Evolutionary conservation across 2,113 vertebrate species (phyloP), one percentile per base, ranked within the genome.

Genomic region (Sapajus apella): DNA sequence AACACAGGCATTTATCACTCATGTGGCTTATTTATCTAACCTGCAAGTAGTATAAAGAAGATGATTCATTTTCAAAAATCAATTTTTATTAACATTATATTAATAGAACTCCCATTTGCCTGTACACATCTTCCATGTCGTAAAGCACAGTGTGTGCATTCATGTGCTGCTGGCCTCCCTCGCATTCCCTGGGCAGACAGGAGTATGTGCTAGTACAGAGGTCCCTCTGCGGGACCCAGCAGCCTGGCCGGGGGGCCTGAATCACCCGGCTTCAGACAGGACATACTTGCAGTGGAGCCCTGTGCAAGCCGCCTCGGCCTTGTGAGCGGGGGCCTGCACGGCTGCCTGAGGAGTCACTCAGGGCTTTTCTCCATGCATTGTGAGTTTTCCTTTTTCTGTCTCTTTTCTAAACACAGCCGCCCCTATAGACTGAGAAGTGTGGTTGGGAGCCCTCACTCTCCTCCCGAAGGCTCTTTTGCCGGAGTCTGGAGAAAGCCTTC

Each of bases 61-160:
- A 97, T 98, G 97, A 95, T 96, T 98, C 97, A 95, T 96, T 97
- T 94, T 95, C 97, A 97, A 94, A 98, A 98, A 97, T 97, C 91
- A 93, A 88, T 89, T 98, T 98, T 98, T 93, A 97, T 93, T 97
- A 96, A 95, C 76, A 97, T 95, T 45, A 61, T 97, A 93, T 94
- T 97, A 75, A 58, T 97, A 97, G 97, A 97, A 98, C 86, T 97
- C 95, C 73, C 81, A 72, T 85, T 93, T 87, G 86, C 86, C 68
- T 94, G 81, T 83, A 30, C 66, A 82, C 13, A 2, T 86, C 82
- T 92, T 75, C 37, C 17, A 1, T 6, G 66, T 32, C 0, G 0
- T 70, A 91, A 91, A 83, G 50, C 25, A 13, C 1, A 20, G 23
- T 10, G 55, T 11, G 32, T 40, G 32, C 2, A 0, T 30, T 66